Percentiles rank a stretch among this genome's conserved stretches.
These are phyloP conservation scores for Physella acuta DNA, from an alignment of 1,140 invertebrate genomes.

Conservation along the genomic window DNA sequence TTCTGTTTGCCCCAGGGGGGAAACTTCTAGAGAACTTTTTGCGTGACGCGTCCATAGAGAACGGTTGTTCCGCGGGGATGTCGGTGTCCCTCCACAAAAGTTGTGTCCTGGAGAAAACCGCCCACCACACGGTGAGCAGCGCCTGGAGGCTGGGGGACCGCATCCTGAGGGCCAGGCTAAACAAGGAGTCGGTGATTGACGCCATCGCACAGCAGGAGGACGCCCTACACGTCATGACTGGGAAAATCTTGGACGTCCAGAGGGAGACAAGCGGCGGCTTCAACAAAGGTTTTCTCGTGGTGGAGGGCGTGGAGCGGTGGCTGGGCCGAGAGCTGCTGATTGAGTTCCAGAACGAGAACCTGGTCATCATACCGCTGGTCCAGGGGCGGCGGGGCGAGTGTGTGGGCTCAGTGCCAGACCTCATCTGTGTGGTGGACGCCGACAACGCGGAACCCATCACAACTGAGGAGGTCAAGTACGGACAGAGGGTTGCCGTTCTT, in stretches of 20 bases:
- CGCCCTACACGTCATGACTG: slow-evolving; percentile 33
- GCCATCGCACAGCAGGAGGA: slow-evolving; percentile 35
- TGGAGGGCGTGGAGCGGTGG: slow-evolving; percentile 42
- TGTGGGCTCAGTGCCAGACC: slow-evolving; percentile 47
- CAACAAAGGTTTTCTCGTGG: slow-evolving; percentile 39
- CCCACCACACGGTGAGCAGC: slow-evolving; percentile 38
- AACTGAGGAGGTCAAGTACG: slow-evolving; percentile 49
- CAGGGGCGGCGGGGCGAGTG: slow-evolving; percentile 18
- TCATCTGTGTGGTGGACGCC: slow-evolving; percentile 47
- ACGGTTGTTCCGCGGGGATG: slow-evolving; percentile 45
- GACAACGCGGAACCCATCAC: slow-evolving; percentile 49
- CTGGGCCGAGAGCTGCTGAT: slow-evolving; percentile 27
- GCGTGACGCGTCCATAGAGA: slow-evolving; percentile 39
- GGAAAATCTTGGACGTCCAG: slow-evolving; percentile 46
- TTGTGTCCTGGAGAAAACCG: slow-evolving; percentile 32
- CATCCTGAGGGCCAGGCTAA: slow-evolving; percentile 38
- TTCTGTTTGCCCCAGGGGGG: neutral
- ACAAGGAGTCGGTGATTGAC: slow-evolving; percentile 39
- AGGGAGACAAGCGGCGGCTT: slow-evolving; percentile 50
- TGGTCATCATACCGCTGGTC: slow-evolving; percentile 35
- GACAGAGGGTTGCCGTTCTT: slow-evolving; percentile 44
- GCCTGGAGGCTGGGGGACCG: slow-evolving; percentile 47
- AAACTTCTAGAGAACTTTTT: slow-evolving; percentile 49
- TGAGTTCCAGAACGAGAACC: slow-evolving; percentile 55
- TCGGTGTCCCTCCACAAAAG: slow-evolving; percentile 30